Evolutionary conservation across 2,113 vertebrate genomes (phyloP).

Genomic region (Stomatorhinus ivindoensis): DNA sequence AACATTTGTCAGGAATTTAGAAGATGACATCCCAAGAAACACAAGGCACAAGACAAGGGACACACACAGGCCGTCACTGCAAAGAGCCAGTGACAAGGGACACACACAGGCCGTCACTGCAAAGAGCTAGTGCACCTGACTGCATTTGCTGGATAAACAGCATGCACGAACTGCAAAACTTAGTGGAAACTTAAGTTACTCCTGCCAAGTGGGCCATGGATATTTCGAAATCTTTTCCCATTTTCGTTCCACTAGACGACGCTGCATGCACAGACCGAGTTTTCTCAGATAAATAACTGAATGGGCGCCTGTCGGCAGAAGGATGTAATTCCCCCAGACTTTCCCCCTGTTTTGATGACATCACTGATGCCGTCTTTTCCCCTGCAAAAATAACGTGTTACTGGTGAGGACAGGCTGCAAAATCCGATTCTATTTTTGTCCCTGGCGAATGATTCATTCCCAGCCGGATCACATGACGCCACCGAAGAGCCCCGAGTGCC

Average conservation of each 20-base stretch:
- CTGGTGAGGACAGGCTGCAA: conserved; percentile 26
- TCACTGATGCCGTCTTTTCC: conserved; percentile 18
- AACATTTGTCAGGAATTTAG: not conserved
- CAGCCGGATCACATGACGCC: conserved; percentile 24
- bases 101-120: not conserved
- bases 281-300: not conserved
- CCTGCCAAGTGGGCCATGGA: not conserved
- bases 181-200: not conserved
- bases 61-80: not conserved
- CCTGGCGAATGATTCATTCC: conserved; percentile 10
- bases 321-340: conserved; percentile 38
- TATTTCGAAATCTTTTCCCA: too few species aligned
- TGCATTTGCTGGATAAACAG: not conserved
- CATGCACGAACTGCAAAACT: not conserved
- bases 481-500: conserved; percentile 21
- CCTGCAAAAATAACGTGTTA: conserved; percentile 21
- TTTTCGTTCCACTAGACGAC: not conserved
- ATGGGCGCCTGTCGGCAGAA: not conserved
- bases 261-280: not conserved
- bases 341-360: conserved; percentile 29
- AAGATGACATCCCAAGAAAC: not conserved
- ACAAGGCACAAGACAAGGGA: not conserved
- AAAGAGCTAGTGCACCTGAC: not conserved
- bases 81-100: not conserved
- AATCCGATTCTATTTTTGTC: conserved; percentile 38